phyloP scores from a whole-genome alignment of 2,113 vertebrate species.

The Thryonomys swinderianus region DNA sequence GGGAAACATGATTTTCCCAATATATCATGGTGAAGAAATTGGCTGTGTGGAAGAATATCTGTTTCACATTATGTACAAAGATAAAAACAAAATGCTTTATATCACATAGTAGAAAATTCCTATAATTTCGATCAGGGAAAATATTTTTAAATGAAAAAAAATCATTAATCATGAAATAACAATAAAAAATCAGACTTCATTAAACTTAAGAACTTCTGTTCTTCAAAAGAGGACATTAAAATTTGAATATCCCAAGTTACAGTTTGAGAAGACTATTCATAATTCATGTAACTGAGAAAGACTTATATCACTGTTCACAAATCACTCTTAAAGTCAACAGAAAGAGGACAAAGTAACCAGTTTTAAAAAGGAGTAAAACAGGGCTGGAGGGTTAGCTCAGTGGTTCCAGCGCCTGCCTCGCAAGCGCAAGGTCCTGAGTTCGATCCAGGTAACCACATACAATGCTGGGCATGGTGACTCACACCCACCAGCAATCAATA shows the following conservation, averaged over 20 bases:
- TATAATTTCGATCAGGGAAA: background rate
- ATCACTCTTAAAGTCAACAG: background rate
- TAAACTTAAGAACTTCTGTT: background rate
- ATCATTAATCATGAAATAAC: slow-evolving; percentile 15
- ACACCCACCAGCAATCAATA: too few species aligned
- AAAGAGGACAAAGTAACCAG: background rate
- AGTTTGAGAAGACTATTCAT: background rate
- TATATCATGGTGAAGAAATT: background rate
- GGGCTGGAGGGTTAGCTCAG: too few species aligned
- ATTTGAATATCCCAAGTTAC: background rate
- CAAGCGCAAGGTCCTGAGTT: too few species aligned
- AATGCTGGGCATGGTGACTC: too few species aligned
- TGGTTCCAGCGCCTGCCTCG: too few species aligned
- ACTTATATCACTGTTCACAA: background rate
- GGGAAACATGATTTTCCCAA: background rate
- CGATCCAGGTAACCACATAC: too few species aligned
- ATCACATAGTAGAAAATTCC: background rate
- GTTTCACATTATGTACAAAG: background rate
- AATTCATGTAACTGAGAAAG: background rate
- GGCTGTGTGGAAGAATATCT: background rate
- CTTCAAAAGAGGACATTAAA: background rate
- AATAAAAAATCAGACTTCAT: background rate
- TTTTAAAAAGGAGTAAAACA: background rate
- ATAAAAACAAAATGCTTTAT: background rate
- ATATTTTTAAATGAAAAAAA: background rate